A percentile compares a stretch with the other conserved stretches of the same genome.
Evolutionary conservation across 2,797 vertebrate species (phyloP).

Genomic region (Diplodus puntazzo): DNA sequence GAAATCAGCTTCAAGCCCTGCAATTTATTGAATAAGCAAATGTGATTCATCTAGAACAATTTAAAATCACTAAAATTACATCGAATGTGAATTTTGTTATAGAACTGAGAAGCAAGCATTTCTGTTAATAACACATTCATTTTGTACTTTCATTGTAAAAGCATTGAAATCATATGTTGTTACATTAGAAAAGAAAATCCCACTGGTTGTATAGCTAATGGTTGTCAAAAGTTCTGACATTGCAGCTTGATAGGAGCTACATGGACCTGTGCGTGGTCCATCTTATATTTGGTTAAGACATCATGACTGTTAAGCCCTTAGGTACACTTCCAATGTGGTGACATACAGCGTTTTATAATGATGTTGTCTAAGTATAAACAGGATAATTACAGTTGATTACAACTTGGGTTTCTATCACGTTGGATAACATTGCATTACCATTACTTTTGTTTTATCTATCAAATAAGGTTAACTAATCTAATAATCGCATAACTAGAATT

Average conservation of each 20-base stretch:
- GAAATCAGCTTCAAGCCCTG: not conserved
- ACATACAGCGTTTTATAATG: not conserved
- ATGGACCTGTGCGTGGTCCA: not conserved
- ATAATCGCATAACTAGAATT: not conserved
- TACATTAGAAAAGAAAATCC: not conserved
- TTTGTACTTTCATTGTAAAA: not conserved
- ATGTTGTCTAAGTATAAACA: not conserved
- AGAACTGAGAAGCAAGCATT: not conserved
- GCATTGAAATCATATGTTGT: not conserved
- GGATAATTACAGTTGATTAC: not conserved
- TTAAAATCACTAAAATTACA: not conserved
- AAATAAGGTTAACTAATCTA: not conserved
- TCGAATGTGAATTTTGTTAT: not conserved
- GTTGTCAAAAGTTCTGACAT: not conserved
- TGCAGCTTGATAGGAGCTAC: not conserved
- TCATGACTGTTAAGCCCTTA: not conserved
- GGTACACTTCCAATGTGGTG: not conserved
- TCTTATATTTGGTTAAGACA: not conserved
- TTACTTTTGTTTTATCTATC: not conserved
- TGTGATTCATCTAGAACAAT: not conserved
- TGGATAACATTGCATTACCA: not conserved
- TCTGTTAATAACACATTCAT: not conserved
- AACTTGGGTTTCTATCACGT: not conserved
- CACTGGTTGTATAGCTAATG: not conserved
- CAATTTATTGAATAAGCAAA: not conserved